phyloP scores from a whole-genome alignment of 2,113 vertebrate species.

The Tupaia tana region DNA sequence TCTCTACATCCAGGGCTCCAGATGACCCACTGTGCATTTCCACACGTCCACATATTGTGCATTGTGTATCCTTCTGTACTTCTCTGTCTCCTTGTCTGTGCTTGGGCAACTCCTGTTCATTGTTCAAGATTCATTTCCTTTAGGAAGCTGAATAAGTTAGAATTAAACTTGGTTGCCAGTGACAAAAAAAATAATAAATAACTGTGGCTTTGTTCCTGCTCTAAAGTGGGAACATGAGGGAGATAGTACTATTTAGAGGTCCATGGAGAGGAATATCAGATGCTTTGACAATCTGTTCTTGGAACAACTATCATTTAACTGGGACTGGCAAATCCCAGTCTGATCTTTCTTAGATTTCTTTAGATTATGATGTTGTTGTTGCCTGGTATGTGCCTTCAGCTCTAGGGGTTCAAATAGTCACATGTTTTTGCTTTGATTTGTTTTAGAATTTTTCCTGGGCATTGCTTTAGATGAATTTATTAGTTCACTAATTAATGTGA shows the following conservation, averaged over 20 bases:
- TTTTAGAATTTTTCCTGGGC: neutral
- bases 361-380: neutral
- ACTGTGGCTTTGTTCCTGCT: neutral
- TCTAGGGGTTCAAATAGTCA: neutral
- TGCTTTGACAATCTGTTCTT: neutral
- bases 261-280: neutral
- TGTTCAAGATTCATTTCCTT: neutral
- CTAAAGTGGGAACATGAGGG: neutral
- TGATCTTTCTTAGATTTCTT: neutral
- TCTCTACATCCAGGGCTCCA: no score
- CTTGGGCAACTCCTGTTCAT: neutral
- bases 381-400: neutral
- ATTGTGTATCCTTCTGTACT: neutral
- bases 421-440: neutral
- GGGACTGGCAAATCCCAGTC: neutral
- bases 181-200: neutral
- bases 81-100: neutral
- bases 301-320: neutral
- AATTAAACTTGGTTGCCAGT: neutral
- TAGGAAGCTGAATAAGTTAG: neutral
- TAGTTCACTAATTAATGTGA: neutral
- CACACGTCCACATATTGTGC: neutral
- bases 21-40: neutral
- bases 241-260: neutral
- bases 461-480: conserved; percentile 4